A percentile compares a stretch with the other conserved stretches of the same genome.
Evolutionary conservation across 30 jellyfish, hydroid and myxozoan species (phyloP).

Genomic region (Pseudorhiza aurosa): DNA sequence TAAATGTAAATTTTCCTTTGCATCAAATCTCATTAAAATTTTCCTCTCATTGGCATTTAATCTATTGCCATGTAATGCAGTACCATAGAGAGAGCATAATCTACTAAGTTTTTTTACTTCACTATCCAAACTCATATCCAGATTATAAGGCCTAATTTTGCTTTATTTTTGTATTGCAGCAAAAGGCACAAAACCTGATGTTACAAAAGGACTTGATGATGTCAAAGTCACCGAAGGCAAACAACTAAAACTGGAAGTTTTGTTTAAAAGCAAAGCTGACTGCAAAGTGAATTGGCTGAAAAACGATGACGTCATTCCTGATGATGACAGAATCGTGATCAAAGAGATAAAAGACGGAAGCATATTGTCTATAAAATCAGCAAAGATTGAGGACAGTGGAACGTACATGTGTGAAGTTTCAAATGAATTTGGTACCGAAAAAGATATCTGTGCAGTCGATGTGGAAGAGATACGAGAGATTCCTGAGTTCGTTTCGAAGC

Average conservation of each 20-base stretch:
- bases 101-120: no score
- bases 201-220: slow-evolving; percentile 37
- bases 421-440: slow-evolving; percentile 58
- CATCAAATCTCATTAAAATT: no score
- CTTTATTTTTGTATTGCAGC: neutral
- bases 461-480: slow-evolving; percentile 64
- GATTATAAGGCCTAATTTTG: no score
- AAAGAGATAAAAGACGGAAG: slow-evolving; percentile 16
- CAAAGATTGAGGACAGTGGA: slow-evolving; percentile 64
- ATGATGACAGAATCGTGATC: neutral
- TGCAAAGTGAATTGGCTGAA: slow-evolving; percentile 65
- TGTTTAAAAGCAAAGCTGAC: slow-evolving; percentile 37
- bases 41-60: no score
- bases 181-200: slow-evolving; percentile 41
- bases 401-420: slow-evolving; percentile 53
- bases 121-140: no score
- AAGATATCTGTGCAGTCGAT: slow-evolving; percentile 55
- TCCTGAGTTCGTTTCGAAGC: slow-evolving; percentile 70
- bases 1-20: no score
- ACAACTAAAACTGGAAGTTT: slow-evolving; percentile 26
- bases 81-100: no score
- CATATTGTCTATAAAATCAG: slow-evolving; percentile 28
- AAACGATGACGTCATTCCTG: slow-evolving; percentile 44
- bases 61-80: no score
- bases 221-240: slow-evolving; percentile 55